Base-by-base conservation (phyloP, 2,113 vertebrate genomes). In the Steatornis caripensis region DNA sequence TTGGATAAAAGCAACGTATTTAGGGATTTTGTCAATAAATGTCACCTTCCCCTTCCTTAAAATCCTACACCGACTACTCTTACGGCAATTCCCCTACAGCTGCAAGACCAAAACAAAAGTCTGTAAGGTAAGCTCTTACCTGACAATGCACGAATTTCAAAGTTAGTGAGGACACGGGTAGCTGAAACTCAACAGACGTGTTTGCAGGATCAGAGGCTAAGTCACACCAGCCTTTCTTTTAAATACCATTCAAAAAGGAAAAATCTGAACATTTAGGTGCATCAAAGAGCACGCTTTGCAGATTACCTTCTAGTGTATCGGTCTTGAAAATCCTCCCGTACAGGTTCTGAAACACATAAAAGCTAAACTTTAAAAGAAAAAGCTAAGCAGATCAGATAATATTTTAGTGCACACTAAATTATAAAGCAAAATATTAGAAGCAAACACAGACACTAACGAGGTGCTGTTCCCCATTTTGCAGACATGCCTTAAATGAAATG, bases 291-390 rank as follows among this genome's bases (percentile, higher is more conserved):
- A 58, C 80, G 68, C 34, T 74, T 82, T 87, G 74, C 48, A 8
- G 2, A 69, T 97, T 97, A 98, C 97, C 97, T 97, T 84, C 15
- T 37, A 43, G 37, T 1, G 48, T 19, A 6, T 19, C 6, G 29
- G 34, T 58, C 80, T 87, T 54, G 84, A 77, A 66, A 64, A 80
- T 61, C 85, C 36, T 87, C 36, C 24, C 3, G 48, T 27, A 15
- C 55, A 41, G 94, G 74, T 41, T 95, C 96, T 97, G 45, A 71
- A 95, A 96, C 80, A 94, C 14, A 94, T 12, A 60, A 79, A 89
- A 89, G 64, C 29, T 79, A 58, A 75, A 51, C 45, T 72, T 95
- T 24, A 90, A 45, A 89, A 53, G 15, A 61, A 85, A 86, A 78
- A 79, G 10, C 13, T 32, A 51, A 68, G 18, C 36, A 87, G 54